Evolutionary conservation across 2,113 vertebrate species (phyloP).

Genomic region (Nyctereutes procyonoides): DNA sequence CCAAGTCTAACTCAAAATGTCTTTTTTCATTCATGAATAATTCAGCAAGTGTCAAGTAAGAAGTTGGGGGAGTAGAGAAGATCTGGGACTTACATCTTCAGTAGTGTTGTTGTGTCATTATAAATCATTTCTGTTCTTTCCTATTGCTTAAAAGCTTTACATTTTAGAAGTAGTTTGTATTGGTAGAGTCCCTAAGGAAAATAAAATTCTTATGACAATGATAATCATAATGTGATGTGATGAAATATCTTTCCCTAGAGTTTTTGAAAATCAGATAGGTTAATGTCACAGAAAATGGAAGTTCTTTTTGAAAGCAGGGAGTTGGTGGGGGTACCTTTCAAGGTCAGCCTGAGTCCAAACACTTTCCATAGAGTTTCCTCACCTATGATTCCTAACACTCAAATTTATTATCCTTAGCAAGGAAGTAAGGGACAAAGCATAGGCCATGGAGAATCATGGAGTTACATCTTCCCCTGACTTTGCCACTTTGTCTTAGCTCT

Average conservation of each 20-base stretch:
- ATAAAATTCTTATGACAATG: constrained; percentile 61
- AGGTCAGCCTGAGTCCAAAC: background rate
- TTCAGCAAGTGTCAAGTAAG: constrained; percentile 60
- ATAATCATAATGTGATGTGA: constrained; percentile 56
- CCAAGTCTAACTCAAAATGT: constrained; percentile 34
- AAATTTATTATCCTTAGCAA: background rate
- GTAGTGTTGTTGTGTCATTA: background rate
- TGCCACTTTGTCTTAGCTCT: background rate
- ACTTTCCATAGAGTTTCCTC: background rate
- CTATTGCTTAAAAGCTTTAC: constrained; percentile 53
- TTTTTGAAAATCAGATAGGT: constrained; percentile 62
- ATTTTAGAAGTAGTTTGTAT: constrained; percentile 34
- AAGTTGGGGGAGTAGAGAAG: constrained; percentile 41
- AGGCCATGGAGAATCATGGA: background rate
- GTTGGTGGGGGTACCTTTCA: background rate
- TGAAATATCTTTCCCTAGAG: constrained; percentile 55
- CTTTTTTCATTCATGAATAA: constrained; percentile 67
- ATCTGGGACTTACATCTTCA: constrained; percentile 45
- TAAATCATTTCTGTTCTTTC: constrained; percentile 58
- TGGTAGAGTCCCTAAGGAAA: constrained; percentile 64
- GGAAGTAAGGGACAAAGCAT: background rate
- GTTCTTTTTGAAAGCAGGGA: background rate
- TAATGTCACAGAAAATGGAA: background rate
- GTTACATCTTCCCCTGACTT: background rate
- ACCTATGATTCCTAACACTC: background rate